Conservation (phyloP, 64 coral and sea anemone species). For the Trachythela sp. region DNA sequence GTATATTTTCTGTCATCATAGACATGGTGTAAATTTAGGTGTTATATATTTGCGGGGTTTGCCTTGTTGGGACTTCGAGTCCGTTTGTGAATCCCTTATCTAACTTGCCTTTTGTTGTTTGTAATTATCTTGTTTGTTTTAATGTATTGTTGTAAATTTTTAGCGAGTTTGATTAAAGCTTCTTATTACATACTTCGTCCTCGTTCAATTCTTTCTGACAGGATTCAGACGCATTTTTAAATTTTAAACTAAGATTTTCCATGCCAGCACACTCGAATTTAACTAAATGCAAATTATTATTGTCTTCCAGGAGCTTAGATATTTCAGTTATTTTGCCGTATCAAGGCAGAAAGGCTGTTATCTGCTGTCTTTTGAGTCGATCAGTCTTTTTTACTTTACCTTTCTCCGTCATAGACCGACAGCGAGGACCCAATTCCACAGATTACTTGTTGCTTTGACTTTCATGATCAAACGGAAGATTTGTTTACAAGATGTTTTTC, state of each 20-base stretch:
- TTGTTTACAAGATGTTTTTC: too few species aligned
- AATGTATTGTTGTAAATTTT: too few species aligned
- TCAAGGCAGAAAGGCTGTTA: background rate
- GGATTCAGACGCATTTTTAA: background rate
- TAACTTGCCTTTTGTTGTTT: too few species aligned
- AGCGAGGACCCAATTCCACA: background rate
- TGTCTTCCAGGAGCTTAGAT: background rate
- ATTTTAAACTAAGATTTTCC: conserved; percentile 1
- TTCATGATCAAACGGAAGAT: too few species aligned
- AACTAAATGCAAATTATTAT: conserved; percentile 34
- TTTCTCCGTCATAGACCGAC: conserved; percentile 1
- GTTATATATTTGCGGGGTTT: too few species aligned
- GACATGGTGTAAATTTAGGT: too few species aligned
- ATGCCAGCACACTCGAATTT: background rate
- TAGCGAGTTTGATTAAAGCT: too few species aligned
- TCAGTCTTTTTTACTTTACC: background rate
- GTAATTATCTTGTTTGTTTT: too few species aligned
- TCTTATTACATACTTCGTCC: background rate
- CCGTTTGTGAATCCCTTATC: too few species aligned
- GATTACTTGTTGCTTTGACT: too few species aligned
- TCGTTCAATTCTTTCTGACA: background rate
- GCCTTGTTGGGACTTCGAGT: too few species aligned
- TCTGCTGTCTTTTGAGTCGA: conserved; percentile 22
- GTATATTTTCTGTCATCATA: too few species aligned
- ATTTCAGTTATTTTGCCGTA: background rate